phyloP scores from a whole-genome alignment of 1,140 invertebrate species.

The Drosophila sp. region DNA sequence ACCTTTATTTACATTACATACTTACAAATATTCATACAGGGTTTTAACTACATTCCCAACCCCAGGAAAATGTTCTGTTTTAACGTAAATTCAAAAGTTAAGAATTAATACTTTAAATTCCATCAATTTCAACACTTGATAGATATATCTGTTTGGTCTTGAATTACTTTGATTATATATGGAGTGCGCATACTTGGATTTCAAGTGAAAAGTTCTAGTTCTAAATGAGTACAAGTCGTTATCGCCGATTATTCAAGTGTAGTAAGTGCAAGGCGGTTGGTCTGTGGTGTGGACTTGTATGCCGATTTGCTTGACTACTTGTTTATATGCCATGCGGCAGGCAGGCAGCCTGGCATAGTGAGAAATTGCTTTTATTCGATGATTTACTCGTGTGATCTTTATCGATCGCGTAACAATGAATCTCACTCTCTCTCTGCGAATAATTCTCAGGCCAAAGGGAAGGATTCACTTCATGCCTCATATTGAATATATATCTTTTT shows the following conservation, averaged over 20 bases:
- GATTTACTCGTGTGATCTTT: conserved; percentile 79
- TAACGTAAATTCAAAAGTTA: neutral
- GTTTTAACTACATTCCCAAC: too few species aligned
- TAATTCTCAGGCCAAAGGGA: conserved; percentile 73
- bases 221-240: neutral
- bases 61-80: too few species aligned
- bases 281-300: conserved; percentile 54
- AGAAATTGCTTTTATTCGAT: conserved; percentile 34
- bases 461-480: neutral
- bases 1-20: too few species aligned
- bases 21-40: too few species aligned
- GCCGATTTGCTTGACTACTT: conserved; percentile 76
- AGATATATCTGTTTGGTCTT: too few species aligned
- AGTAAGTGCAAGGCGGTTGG: conserved; percentile 22
- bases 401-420: conserved; percentile 68
- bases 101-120: too few species aligned
- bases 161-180: neutral
- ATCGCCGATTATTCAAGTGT: neutral
- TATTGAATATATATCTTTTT: conserved; percentile 54
- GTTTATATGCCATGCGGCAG: conserved; percentile 68
- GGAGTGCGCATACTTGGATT: neutral
- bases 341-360: conserved; percentile 27
- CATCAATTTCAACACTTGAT: too few species aligned
- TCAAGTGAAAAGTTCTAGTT: neutral
- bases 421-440: neutral